Evolutionary conservation across 2,797 vertebrate species (phyloP), one percentile per base, ranked within the genome.

Genomic region (Falco rusticolus): DNA sequence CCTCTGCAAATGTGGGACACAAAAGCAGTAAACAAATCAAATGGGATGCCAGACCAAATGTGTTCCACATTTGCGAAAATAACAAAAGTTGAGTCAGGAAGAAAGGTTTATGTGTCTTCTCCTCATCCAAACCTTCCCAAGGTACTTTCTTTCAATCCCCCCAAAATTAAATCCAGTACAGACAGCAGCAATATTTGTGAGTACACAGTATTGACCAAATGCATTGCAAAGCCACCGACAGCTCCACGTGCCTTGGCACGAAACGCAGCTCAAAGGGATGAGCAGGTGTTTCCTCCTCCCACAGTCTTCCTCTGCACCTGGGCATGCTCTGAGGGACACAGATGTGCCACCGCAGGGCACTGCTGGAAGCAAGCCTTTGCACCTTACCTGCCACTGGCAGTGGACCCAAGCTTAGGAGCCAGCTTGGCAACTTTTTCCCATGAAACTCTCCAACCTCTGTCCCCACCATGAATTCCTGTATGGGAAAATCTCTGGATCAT

Each of bases 1-100:
- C 39, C 69, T 93, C 43, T 24, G 51, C 54, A 90, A 95, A 95
- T 75, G 72, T 72, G 85, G 66, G 85, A 93, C 89, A 93, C 76
- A 86, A 96, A 93, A 92, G 95, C 76, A 93, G 95, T 94, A 96
- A 96, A 96, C 95, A 96, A 93, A 96, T 94, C 91, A 94, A 89
- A 90, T 41, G 59, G 47, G 85, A 94, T 96, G 93, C 89, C 94
- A 93, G 74, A 84, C 72, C 70, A 96, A 96, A 96, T 95, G 87
- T 66, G 82, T 97, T 97, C 79, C 79, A 95, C 87, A 96, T 95
- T 96, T 94, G 65, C 1, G 20, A 93, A 96, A 96, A 94, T 88
- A 96, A 75, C 91, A 84, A 86, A 86, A 78, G 63, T 91, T 94
- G 65, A 93, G 82, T 69, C 84, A 90, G 51, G 69, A 91, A 96